These are phyloP conservation scores for Miltochrista miniata DNA, from an alignment of 2,888 invertebrate genomes.

Conservation along the genomic window DNA sequence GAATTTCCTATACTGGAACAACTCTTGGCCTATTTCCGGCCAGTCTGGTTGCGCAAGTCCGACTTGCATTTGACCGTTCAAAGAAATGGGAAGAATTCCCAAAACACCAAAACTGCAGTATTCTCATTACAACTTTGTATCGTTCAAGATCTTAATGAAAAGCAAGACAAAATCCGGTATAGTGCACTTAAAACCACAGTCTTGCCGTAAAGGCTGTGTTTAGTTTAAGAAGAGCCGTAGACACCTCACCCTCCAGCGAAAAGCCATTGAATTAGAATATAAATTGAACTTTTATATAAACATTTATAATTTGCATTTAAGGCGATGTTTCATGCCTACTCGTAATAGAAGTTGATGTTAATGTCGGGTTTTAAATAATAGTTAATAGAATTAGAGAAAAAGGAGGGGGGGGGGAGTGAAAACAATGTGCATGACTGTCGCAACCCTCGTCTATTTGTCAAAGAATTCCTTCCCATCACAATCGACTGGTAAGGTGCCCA, in stretches of 20 bases:
- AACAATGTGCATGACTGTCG: no score
- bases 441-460: no score
- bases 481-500: no score
- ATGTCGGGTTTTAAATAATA: no score
- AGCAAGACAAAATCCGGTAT: conserved; percentile 20
- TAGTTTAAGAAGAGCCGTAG: conserved; percentile 45
- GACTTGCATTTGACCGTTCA: no score
- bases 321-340: conserved; percentile 34
- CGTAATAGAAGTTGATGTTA: no score
- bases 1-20: no score
- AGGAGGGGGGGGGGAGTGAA: no score
- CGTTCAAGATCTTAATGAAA: conserved; percentile 14
- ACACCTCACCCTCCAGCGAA: conserved; percentile 60
- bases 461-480: no score
- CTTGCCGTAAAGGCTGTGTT: conserved; percentile 41
- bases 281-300: conserved; percentile 79
- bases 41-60: no score
- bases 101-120: neutral
- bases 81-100: neutral
- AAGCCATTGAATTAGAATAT: conserved; percentile 75
- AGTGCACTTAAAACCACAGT: conserved; percentile 24
- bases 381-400: no score
- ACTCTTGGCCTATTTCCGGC: no score
- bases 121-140: conserved; percentile 12
- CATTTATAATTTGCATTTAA: conserved; percentile 78